Percentiles rank a stretch among this genome's conserved stretches.
Evolutionary conservation across 2,888 invertebrate genomes (phyloP).

Genomic region (Stratiomys singularior): DNA sequence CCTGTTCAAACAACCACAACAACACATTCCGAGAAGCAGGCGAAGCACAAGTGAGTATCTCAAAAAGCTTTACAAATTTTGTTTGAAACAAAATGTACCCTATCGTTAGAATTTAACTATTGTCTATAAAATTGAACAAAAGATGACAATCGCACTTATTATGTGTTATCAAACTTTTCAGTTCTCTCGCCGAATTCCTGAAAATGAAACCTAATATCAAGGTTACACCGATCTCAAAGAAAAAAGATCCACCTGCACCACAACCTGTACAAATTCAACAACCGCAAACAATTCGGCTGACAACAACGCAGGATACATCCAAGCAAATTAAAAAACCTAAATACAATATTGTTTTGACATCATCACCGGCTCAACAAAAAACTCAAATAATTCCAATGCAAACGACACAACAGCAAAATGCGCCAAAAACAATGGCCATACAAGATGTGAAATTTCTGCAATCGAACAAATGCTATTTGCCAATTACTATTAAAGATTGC

Average conservation of each 20-base stretch:
- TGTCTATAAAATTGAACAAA: too few species aligned
- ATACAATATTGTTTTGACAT: conserved; percentile 63
- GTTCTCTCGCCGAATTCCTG: conserved; percentile 62
- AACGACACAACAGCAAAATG: conserved; percentile 56
- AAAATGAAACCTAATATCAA: conserved; percentile 64
- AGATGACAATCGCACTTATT: too few species aligned
- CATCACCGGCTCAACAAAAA: conserved; percentile 56
- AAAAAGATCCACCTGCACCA: conserved; percentile 43
- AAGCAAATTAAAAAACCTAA: conserved; percentile 62
- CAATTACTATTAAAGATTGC: conserved; percentile 64
- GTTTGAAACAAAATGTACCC: neutral
- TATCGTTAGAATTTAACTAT: too few species aligned
- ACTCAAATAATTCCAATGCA: conserved; percentile 51
- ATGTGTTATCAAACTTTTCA: too few species aligned
- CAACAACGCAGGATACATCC: conserved; percentile 48
- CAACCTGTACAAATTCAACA: conserved; percentile 51
- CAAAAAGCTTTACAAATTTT: too few species aligned
- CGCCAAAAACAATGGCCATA: conserved; percentile 58
- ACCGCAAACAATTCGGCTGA: conserved; percentile 52
- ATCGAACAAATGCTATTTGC: conserved; percentile 61
- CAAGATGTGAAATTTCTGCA: conserved; percentile 53
- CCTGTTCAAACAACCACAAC: conserved; percentile 40
- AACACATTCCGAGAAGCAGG: conserved; percentile 58
- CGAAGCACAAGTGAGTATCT: conserved; percentile 61
- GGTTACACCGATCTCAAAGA: conserved; percentile 59